A percentile compares a stretch with the other conserved stretches of the same genome.
These are phyloP conservation scores for Silurus meridionalis DNA, from an alignment of 2,113 vertebrate species.

Conservation along the genomic window DNA sequence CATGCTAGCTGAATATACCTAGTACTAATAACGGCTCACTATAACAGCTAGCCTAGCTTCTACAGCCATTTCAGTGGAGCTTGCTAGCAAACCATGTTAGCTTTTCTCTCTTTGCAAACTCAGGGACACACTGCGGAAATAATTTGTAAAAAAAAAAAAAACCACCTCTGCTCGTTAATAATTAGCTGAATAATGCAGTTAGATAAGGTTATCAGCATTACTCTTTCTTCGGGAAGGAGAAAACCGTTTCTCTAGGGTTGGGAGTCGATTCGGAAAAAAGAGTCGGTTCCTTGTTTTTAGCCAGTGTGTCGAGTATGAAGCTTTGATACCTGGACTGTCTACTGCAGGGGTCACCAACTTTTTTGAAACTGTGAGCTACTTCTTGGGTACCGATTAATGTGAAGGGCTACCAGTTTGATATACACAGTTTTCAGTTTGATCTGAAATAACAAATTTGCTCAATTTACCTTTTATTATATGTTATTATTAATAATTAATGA, in stretches of 20 bases:
- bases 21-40: constrained; percentile 33
- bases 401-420: too few relatives aligned
- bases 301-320: neutral
- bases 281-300: neutral
- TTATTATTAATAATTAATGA: too few relatives aligned
- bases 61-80: constrained; percentile 6
- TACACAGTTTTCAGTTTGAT: too few relatives aligned
- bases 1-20: constrained; percentile 7
- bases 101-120: neutral
- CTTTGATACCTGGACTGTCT: neutral
- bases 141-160: neutral
- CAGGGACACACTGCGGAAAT: neutral
- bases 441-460: too few relatives aligned
- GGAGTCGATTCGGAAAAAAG: constrained; percentile 17
- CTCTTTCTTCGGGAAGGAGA: neutral
- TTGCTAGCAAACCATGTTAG: constrained; percentile 7
- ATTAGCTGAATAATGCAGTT: neutral
- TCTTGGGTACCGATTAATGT: too few relatives aligned
- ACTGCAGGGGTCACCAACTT: too few relatives aligned
- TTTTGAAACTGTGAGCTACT: too few relatives aligned
- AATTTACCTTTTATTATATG: too few relatives aligned
- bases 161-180: neutral
- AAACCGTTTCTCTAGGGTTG: neutral
- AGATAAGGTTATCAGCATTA: constrained; percentile 30
- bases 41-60: constrained; percentile 12